A percentile compares a stretch with the other conserved stretches of the same genome.
Evolutionary conservation across 2,797 vertebrate species (phyloP).

Genomic region (Podarcis lilfordi): DNA sequence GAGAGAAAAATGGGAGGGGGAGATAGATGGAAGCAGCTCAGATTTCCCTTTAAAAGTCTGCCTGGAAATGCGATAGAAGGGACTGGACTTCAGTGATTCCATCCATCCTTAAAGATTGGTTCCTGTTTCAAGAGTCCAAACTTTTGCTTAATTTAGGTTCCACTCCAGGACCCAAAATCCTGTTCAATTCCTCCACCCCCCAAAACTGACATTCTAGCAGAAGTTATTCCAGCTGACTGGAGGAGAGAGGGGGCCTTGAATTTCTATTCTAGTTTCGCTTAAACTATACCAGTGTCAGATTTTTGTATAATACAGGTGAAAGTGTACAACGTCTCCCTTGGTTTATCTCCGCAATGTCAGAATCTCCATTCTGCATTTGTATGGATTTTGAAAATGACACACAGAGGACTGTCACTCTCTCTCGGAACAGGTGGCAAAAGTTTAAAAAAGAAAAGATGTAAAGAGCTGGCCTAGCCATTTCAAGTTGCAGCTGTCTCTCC

Average conservation of each 20-base stretch:
- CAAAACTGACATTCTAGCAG: not conserved
- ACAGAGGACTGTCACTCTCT: not conserved
- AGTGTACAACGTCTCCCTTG: not conserved
- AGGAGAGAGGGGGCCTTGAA: not conserved
- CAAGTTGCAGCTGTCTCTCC: not conserved
- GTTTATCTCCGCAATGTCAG: not conserved
- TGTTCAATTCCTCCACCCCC: not conserved
- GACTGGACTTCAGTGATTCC: too few species aligned
- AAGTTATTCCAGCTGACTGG: not conserved
- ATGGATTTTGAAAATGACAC: constrained; percentile 13
- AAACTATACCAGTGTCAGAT: not conserved
- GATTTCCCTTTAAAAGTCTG: too few species aligned
- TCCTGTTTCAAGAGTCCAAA: not conserved
- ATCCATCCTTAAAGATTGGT: not conserved
- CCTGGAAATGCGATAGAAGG: too few species aligned
- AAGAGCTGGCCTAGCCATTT: constrained; percentile 30
- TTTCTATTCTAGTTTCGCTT: not conserved
- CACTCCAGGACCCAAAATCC: not conserved
- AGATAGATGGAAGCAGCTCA: too few species aligned
- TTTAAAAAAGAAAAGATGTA: not conserved
- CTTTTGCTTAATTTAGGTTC: not conserved
- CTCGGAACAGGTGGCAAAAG: not conserved
- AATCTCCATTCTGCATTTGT: constrained; percentile 19
- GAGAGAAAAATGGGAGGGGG: too few species aligned
- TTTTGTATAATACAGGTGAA: constrained; percentile 7